Conservation (phyloP, 2,797 vertebrate species). For the Gymnothorax reevesii region DNA sequence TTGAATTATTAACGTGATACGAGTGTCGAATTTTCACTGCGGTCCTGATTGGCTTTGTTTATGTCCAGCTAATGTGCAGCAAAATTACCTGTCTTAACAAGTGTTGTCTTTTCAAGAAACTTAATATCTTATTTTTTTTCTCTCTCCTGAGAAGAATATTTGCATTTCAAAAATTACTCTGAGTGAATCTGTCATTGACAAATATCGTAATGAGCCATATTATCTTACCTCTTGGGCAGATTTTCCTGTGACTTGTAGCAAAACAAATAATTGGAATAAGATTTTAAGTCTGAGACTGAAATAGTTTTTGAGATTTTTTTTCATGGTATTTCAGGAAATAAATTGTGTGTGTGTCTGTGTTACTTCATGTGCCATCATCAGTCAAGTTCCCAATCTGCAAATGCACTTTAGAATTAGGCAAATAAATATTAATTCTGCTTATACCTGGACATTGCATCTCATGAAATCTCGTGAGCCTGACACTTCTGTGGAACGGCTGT, state of each 20-base stretch:
- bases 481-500: constrained; percentile 12
- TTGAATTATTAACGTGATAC: not conserved
- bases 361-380: not conserved
- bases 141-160: too few relatives aligned
- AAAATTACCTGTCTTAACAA: too few relatives aligned
- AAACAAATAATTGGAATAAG: too few relatives aligned
- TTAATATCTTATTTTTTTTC: too few relatives aligned
- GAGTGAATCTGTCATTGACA: too few relatives aligned
- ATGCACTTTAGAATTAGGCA: constrained; percentile 48
- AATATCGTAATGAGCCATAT: too few relatives aligned
- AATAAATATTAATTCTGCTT: not conserved
- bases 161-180: too few relatives aligned
- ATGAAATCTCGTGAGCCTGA: not conserved
- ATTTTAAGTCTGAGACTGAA: too few relatives aligned
- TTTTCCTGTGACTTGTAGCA: too few relatives aligned
- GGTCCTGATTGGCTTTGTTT: not conserved
- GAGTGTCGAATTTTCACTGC: not conserved
- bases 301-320: too few relatives aligned
- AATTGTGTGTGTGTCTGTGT: not conserved
- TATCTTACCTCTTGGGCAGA: too few relatives aligned
- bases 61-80: not conserved
- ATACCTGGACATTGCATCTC: not conserved
- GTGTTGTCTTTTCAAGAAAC: too few relatives aligned
- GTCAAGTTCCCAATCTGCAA: constrained; percentile 28
- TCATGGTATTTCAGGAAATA: not conserved